phyloP scores from a whole-genome alignment of 2,113 vertebrate genomes.

The Gasterosteus nipponicus region DNA sequence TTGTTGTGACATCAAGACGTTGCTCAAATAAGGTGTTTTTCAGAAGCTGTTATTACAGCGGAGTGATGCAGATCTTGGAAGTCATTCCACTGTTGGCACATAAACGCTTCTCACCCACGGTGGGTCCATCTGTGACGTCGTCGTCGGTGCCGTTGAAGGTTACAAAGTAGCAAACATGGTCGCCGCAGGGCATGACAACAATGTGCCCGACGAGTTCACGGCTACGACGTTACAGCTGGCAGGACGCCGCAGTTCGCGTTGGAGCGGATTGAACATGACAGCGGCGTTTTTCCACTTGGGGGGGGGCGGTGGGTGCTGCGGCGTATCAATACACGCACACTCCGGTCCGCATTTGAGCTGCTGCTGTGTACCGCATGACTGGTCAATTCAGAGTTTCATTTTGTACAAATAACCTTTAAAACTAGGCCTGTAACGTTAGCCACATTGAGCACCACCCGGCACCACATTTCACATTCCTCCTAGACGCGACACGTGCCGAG shows the following conservation, averaged over 20 bases:
- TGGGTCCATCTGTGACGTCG: neutral
- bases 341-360: slow-evolving; percentile 58
- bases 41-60: neutral
- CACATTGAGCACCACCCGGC: slow-evolving; percentile 76
- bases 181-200: slow-evolving; percentile 56
- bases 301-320: slow-evolving; percentile 28
- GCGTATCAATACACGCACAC: slow-evolving; percentile 34
- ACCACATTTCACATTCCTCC: slow-evolving; percentile 68
- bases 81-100: neutral
- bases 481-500: slow-evolving; percentile 69
- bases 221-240: slow-evolving; percentile 35
- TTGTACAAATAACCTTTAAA: slow-evolving; percentile 81
- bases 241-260: slow-evolving; percentile 53
- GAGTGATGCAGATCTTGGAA: neutral
- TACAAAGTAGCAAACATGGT: slow-evolving; percentile 14
- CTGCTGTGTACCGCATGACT: slow-evolving; percentile 45
- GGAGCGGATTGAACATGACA: slow-evolving; percentile 48
- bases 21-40: neutral
- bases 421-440: slow-evolving; percentile 75
- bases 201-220: slow-evolving; percentile 46
- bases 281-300: slow-evolving; percentile 43
- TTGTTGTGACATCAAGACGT: neutral
- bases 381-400: slow-evolving; percentile 72
- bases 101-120: neutral
- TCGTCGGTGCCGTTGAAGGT: neutral